A percentile compares a stretch with the other conserved stretches of the same genome.
Evolutionary conservation across 1,140 invertebrate species (phyloP).

Genomic region (Bemisia tabaci): DNA sequence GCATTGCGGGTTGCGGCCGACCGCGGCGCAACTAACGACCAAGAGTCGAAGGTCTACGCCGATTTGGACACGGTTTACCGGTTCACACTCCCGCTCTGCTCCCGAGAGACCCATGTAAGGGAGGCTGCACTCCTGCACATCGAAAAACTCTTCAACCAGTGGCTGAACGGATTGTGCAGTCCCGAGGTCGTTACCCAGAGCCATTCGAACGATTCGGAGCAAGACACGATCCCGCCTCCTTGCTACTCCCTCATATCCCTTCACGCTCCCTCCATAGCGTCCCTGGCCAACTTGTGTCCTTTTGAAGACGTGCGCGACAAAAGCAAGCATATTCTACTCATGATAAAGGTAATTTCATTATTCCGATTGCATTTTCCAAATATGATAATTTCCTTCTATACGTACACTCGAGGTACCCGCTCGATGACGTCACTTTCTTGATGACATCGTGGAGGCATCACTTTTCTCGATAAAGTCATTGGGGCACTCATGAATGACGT

Average conservation of each 20-base stretch:
- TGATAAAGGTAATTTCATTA: background rate
- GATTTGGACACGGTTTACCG: background rate
- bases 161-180: background rate
- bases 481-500: too few species aligned
- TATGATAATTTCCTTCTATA: too few species aligned
- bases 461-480: too few species aligned
- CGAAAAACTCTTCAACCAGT: background rate
- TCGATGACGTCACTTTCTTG: too few species aligned
- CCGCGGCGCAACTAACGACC: background rate
- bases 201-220: too few species aligned
- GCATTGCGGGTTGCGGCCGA: background rate
- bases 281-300: background rate
- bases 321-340: background rate
- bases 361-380: too few species aligned
- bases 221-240: too few species aligned
- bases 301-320: background rate
- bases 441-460: too few species aligned
- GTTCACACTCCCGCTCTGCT: background rate
- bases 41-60: background rate
- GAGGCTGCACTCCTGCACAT: background rate
- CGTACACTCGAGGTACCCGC: too few species aligned
- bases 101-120: background rate
- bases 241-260: background rate
- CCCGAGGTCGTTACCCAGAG: background rate
- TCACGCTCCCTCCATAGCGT: background rate